These are phyloP conservation scores for Corythucha ciliata DNA, from an alignment of 2,888 invertebrate species.

Conservation along the genomic window DNA sequence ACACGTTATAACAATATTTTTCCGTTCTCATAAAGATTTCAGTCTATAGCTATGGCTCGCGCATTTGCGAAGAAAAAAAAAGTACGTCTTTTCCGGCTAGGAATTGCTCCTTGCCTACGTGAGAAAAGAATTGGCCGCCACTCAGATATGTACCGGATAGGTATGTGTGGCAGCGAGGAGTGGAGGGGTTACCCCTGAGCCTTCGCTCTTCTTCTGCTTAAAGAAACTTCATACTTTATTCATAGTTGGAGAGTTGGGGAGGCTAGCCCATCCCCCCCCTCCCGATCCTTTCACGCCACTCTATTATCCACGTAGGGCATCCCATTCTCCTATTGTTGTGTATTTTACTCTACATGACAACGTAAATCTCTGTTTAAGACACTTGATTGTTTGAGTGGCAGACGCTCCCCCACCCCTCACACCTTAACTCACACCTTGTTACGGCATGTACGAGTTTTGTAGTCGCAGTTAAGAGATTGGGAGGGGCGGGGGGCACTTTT, in stretches of 20 bases:
- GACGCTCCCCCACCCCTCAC: too few species aligned
- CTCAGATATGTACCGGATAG: slow-evolving; percentile 25
- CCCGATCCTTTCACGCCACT: background rate
- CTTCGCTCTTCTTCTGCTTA: slow-evolving; percentile 1
- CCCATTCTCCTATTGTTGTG: slow-evolving; percentile 25
- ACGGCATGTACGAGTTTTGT: too few species aligned
- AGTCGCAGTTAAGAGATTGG: too few species aligned
- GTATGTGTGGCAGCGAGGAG: too few species aligned
- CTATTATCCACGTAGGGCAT: too few species aligned
- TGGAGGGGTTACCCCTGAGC: too few species aligned
- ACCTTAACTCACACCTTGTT: too few species aligned
- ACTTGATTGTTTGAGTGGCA: slow-evolving; percentile 20
- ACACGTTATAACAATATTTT: slow-evolving; percentile 26
- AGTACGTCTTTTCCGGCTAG: too few species aligned
- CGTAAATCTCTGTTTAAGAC: slow-evolving; percentile 25
- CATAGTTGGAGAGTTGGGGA: slow-evolving; percentile 12
- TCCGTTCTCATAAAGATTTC: slow-evolving; percentile 21
- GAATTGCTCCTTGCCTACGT: too few species aligned
- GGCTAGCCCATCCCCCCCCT: background rate
- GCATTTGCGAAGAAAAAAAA: slow-evolving; percentile 8
- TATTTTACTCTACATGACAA: slow-evolving; percentile 25
- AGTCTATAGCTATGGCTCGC: background rate
- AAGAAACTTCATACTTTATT: slow-evolving; percentile 26
- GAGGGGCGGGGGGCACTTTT: too few species aligned
- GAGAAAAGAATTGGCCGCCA: slow-evolving; percentile 19